These are phyloP conservation scores for Sarcophaga carnaria DNA, from an alignment of 2,888 invertebrate genomes.

Conservation along the genomic window DNA sequence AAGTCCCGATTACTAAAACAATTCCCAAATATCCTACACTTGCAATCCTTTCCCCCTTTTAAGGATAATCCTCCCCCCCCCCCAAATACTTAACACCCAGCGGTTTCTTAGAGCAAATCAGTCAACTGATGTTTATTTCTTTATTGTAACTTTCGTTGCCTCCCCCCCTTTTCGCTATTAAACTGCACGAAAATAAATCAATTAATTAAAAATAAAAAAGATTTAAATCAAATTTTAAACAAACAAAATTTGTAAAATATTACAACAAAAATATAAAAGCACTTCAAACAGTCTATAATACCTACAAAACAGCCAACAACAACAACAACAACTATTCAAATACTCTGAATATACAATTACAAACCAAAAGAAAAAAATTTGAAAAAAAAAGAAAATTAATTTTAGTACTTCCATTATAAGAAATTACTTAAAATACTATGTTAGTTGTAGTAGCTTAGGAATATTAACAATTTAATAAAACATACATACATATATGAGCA, in stretches of 20 bases:
- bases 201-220: constrained; percentile 60
- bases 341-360: background rate
- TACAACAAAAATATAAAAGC: constrained; percentile 25
- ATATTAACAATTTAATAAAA: background rate
- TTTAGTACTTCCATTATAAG: background rate
- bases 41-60: constrained; percentile 21
- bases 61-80: constrained; percentile 43
- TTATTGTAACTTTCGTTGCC: constrained; percentile 7
- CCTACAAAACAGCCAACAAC: background rate
- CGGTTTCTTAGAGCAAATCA: constrained; percentile 66
- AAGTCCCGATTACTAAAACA: constrained; percentile 70
- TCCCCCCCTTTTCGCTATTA: constrained; percentile 33
- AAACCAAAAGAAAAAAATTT: background rate
- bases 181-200: constrained; percentile 51
- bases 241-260: constrained; percentile 54
- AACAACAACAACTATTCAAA: background rate
- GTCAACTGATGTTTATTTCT: constrained; percentile 52
- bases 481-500: background rate
- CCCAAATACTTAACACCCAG: constrained; percentile 49
- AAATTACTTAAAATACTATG: no score
- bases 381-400: background rate
- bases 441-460: no score
- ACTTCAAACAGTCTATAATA: background rate
- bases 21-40: constrained; percentile 67
- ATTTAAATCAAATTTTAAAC: constrained; percentile 53